Percentiles rank a stretch among this genome's conserved stretches.
Evolutionary conservation across 2,797 vertebrate genomes (phyloP).

Genomic region (Vespertilio murinus): DNA sequence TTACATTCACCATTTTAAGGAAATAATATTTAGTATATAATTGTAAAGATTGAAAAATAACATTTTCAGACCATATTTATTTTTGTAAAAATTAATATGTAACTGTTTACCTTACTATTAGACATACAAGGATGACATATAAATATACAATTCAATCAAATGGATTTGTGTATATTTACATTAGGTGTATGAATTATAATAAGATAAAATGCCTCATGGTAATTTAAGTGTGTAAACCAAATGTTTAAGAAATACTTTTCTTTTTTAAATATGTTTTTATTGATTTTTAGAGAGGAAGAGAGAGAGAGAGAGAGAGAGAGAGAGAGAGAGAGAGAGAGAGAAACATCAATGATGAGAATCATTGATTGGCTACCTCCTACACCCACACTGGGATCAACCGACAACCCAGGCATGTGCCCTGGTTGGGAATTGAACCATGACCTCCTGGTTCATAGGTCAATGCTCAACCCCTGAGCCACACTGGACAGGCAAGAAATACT

Average conservation of each 20-base stretch:
- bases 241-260: conserved; percentile 32
- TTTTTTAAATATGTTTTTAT: not conserved
- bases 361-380: not conserved
- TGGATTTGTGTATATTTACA: not conserved
- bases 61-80: not conserved
- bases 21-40: not conserved
- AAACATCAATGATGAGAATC: not conserved
- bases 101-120: not conserved
- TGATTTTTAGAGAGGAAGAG: not conserved
- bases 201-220: not conserved
- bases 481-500: not conserved
- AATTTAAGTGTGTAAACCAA: conserved; percentile 9
- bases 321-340: not conserved
- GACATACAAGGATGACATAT: not conserved
- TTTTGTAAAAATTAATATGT: not conserved
- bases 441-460: no score
- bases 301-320: no score
- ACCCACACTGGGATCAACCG: not conserved
- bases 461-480: not conserved
- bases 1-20: not conserved
- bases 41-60: conserved; percentile 20
- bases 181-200: not conserved
- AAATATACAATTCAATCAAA: not conserved
- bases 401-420: not conserved
- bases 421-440: not conserved